A percentile compares a stretch with the other conserved stretches of the same genome.
These are phyloP conservation scores for Slavum lentiscoides DNA, from an alignment of 2,888 invertebrate genomes.

Conservation along the genomic window DNA sequence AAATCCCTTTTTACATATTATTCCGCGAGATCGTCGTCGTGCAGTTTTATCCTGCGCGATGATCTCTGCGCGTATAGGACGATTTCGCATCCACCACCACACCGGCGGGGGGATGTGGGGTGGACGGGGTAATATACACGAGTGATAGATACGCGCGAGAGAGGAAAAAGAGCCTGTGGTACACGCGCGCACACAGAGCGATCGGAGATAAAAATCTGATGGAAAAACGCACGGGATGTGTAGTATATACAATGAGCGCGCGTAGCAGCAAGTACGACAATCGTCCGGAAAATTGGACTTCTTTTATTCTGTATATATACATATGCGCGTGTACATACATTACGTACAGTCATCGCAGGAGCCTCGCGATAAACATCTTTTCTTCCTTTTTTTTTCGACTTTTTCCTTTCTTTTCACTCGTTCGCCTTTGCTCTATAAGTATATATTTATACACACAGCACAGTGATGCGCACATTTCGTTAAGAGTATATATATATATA, in stretches of 20 bases:
- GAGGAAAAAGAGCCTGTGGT: too few relatives aligned
- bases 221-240: slow-evolving; percentile 32
- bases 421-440: background rate
- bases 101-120: too few relatives aligned
- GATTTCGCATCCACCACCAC: slow-evolving; percentile 30
- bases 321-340: background rate
- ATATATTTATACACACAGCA: too few relatives aligned
- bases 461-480: background rate
- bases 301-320: slow-evolving; percentile 7
- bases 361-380: slow-evolving; percentile 39
- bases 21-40: slow-evolving; percentile 28
- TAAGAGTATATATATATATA: background rate
- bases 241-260: slow-evolving; percentile 28
- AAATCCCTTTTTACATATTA: slow-evolving; percentile 51
- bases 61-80: slow-evolving; percentile 28
- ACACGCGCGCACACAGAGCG: background rate
- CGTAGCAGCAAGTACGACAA: slow-evolving; percentile 33
- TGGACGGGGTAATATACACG: slow-evolving; percentile 13
- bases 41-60: slow-evolving; percentile 34
- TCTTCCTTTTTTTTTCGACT: background rate
- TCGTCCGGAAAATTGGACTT: slow-evolving; percentile 52
- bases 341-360: background rate
- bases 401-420: background rate
- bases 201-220: slow-evolving; percentile 46
- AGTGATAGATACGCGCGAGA: background rate